Evolutionary conservation across 1,140 invertebrate species (phyloP), one percentile per base, ranked within the genome.

Genomic region (Pseudobourletiella spinata): DNA sequence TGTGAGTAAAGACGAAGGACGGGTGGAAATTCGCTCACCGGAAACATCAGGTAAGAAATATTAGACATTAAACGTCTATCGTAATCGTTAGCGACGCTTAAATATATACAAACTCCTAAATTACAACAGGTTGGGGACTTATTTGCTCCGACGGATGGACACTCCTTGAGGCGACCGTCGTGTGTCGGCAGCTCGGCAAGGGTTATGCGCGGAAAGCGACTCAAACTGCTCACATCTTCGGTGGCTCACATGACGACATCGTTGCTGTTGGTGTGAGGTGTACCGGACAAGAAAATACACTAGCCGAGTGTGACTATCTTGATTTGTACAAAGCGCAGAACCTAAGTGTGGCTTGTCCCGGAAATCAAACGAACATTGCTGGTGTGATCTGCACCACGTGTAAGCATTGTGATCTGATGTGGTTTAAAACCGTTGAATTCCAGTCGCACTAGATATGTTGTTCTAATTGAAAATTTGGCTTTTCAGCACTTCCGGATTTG

Each of bases 81-180:
- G n/a, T n/a, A n/a, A n/a, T n/a, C n/a, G n/a, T n/a, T n/a, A n/a
- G n/a, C n/a, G n/a, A n/a, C n/a, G n/a, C n/a, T n/a, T n/a, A n/a
- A n/a, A n/a, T n/a, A n/a, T n/a, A n/a, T n/a, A n/a, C n/a, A n/a
- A n/a, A n/a, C n/a, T 11, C 15, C 22, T 11, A 16, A 50, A 50
- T 11, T 50, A 22, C 15, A n/a, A n/a, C 63, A 77, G 73, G 72
- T 28, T 95, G 91, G 91, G 84, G 88, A 16, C 80, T 84, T 11
- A 81, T 95, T 24, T 96, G 92, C 74, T 86, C 86, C 3, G 88
- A 92, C 72, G 87, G 87, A 28, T 95, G 88, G 89, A 11, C 54
- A 35, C 54, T 35, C 18, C 22, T 30, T 15, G 26, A 56, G 22
- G 54, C 54, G 25, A 24, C 28, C 32, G 87, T 91, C 1, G 82